Conservation (phyloP, 1,140 invertebrate genomes). For the Odontomachus brunneus region DNA sequence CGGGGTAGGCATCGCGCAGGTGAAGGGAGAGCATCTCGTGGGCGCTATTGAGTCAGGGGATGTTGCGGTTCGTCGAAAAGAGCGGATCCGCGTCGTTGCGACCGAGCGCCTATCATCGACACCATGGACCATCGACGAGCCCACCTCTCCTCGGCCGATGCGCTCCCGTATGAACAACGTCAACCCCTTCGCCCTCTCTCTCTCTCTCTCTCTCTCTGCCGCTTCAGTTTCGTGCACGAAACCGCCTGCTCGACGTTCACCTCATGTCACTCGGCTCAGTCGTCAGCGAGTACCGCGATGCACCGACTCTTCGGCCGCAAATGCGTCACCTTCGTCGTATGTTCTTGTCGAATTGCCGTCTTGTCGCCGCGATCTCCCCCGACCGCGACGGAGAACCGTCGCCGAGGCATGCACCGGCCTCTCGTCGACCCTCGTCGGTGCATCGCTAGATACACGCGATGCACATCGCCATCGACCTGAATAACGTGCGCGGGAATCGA, state of each 20-base stretch:
- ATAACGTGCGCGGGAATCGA: not conserved
- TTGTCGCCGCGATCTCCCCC: not conserved
- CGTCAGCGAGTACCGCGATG: slow-evolving; percentile 70
- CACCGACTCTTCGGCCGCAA: slow-evolving; percentile 80
- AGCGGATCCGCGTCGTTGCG: slow-evolving; percentile 65
- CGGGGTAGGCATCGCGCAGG: not conserved
- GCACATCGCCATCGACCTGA: not conserved
- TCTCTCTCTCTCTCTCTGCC: slow-evolving; percentile 28
- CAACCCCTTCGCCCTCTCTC: slow-evolving; percentile 45
- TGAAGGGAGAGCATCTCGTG: not conserved
- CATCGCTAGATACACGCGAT: not conserved
- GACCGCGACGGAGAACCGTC: too few species aligned
- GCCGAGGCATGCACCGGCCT: not conserved
- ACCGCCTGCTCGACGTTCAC: slow-evolving; percentile 61
- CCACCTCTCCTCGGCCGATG: slow-evolving; percentile 10
- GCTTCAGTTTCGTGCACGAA: slow-evolving; percentile 70
- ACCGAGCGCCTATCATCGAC: slow-evolving; percentile 65
- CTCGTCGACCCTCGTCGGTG: slow-evolving; percentile 19
- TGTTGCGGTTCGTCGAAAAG: slow-evolving; percentile 62
- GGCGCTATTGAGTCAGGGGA: slow-evolving; percentile 28
- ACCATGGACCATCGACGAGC: slow-evolving; percentile 67
- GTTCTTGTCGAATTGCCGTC: slow-evolving; percentile 62
- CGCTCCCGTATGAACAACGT: slow-evolving; percentile 55
- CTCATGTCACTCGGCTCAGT: slow-evolving; percentile 45
- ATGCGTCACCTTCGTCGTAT: slow-evolving; percentile 79